Evolutionary conservation across 2,797 vertebrate species (phyloP).

Genomic region (Thripadectes ignobilis): DNA sequence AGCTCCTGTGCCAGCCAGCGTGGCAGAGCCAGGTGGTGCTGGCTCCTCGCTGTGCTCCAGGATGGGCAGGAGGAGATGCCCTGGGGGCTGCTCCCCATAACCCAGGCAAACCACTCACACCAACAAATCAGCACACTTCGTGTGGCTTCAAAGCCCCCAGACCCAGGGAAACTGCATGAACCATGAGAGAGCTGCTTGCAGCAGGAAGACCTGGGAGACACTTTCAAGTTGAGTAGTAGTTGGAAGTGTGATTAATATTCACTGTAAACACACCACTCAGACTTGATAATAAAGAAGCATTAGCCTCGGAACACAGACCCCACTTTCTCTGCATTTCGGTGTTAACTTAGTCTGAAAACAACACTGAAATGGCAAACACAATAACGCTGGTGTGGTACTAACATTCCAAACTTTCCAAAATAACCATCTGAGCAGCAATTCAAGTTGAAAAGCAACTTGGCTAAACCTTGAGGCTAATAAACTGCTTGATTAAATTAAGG

Average conservation of each 20-base stretch:
- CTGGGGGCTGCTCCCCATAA: not conserved
- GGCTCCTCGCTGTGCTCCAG: fast-evolving
- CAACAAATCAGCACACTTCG: not conserved
- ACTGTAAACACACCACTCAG: constrained; percentile 66
- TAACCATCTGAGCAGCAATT: constrained; percentile 63
- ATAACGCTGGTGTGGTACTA: not conserved
- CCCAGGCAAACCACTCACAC: not conserved
- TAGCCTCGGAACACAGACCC: constrained; percentile 34
- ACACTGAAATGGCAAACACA: constrained; percentile 38
- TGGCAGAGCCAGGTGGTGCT: not conserved
- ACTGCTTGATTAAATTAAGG: constrained; percentile 72
- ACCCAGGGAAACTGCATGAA: not conserved
- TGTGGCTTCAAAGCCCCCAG: not conserved
- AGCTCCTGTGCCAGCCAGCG: not conserved
- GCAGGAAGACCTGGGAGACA: constrained; percentile 18
- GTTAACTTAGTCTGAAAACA: constrained; percentile 55
- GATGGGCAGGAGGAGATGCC: not conserved
- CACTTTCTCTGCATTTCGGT: constrained; percentile 31
- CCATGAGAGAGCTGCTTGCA: not conserved
- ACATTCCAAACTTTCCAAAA: constrained; percentile 61
- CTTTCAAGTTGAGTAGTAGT: constrained; percentile 39
- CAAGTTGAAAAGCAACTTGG: constrained; percentile 66
- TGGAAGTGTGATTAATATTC: constrained; percentile 69
- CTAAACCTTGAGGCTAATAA: constrained; percentile 65
- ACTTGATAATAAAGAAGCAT: constrained; percentile 63